These are phyloP conservation scores for Linhomoeus sp. DNA, from an alignment of 2,888 invertebrate genomes.

Conservation along the genomic window DNA sequence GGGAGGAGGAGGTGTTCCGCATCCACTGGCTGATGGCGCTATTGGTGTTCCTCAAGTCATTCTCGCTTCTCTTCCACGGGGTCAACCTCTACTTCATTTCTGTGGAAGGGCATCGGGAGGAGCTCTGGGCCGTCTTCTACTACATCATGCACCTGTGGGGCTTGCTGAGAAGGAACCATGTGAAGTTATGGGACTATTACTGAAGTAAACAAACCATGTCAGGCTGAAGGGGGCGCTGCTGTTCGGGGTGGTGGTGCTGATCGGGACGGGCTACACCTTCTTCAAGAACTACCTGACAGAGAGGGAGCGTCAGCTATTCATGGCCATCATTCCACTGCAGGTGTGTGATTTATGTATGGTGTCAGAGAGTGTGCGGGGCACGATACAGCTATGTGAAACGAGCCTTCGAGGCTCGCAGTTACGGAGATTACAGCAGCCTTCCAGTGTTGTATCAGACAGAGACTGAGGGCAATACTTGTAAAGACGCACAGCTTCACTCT, in stretches of 20 bases:
- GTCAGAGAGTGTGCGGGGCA: no score
- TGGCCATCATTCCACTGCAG: slow-evolving; percentile 90
- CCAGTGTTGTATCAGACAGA: no score
- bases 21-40: slow-evolving; percentile 92
- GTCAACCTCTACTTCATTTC: slow-evolving; percentile 62
- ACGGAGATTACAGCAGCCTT: no score
- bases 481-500: no score
- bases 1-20: slow-evolving; percentile 59
- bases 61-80: slow-evolving; percentile 81
- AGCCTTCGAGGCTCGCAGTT: no score
- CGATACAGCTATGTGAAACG: no score
- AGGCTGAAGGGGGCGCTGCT: slow-evolving; percentile 72
- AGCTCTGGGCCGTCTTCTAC: slow-evolving; percentile 89
- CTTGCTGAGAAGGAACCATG: no score
- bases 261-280: slow-evolving; percentile 97
- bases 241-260: slow-evolving; percentile 82
- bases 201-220: no score
- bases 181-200: no score
- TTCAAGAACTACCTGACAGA: slow-evolving; percentile 90
- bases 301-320: slow-evolving; percentile 85
- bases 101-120: slow-evolving; percentile 71
- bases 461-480: no score
- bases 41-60: slow-evolving; percentile 68
- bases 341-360: slow-evolving; percentile 36
- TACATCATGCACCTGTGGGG: slow-evolving; percentile 87